These are phyloP conservation scores for Andrena bucephala DNA, from an alignment of 2,888 invertebrate species.

Conservation along the genomic window DNA sequence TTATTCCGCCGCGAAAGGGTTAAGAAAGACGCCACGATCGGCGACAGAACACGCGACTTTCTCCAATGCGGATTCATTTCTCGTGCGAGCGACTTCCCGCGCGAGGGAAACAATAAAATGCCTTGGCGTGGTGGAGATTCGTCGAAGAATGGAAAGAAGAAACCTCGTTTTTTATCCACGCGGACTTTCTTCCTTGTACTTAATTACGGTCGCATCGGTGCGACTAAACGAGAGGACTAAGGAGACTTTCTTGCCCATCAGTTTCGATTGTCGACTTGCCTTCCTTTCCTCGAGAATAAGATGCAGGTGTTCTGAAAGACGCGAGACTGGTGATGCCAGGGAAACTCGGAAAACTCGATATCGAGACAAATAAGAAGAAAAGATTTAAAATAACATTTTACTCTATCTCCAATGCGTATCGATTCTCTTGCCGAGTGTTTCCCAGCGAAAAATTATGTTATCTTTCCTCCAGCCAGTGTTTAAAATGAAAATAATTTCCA, in stretches of 20 bases:
- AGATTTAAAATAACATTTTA: too few relatives aligned
- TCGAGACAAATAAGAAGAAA: too few relatives aligned
- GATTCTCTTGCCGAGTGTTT: too few relatives aligned
- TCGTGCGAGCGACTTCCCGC: constrained; percentile 52
- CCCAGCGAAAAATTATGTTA: too few relatives aligned
- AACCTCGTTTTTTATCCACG: constrained; percentile 1
- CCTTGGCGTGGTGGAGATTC: constrained; percentile 7
- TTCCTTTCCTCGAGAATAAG: not conserved
- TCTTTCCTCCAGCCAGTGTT: too few relatives aligned
- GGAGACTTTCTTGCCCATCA: not conserved
- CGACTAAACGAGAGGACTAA: constrained; percentile 6
- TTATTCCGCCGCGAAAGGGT: not conserved
- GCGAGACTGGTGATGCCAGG: not conserved
- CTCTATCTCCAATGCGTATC: too few relatives aligned
- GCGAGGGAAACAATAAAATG: constrained; percentile 45
- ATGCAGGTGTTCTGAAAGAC: not conserved
- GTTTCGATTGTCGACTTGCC: not conserved
- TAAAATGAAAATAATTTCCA: too few relatives aligned
- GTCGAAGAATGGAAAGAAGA: constrained; percentile 21
- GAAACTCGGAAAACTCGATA: too few relatives aligned
- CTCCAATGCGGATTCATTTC: constrained; percentile 59
- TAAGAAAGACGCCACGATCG: constrained; percentile 8
- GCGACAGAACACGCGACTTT: constrained; percentile 57
- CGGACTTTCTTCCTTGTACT: constrained; percentile 30
- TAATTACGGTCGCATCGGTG: constrained; percentile 10